These are phyloP conservation scores for Pocillopora damicornis DNA, from an alignment of 64 coral and sea anemone genomes.

Conservation along the genomic window DNA sequence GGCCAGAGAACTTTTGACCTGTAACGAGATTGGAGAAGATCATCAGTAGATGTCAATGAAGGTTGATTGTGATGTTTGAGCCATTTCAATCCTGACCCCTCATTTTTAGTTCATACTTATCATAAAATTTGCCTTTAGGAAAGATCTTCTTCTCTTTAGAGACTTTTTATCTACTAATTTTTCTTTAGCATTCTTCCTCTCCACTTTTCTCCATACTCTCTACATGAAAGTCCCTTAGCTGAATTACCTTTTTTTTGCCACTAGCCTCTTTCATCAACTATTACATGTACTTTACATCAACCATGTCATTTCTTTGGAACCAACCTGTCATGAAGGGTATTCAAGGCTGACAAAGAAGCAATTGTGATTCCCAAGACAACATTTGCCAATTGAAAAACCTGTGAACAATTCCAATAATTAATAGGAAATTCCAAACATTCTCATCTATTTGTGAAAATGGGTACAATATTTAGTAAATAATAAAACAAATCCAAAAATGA, in stretches of 20 bases:
- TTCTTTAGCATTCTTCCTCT: too few species aligned
- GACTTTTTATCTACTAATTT: too few species aligned
- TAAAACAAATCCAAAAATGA: neutral
- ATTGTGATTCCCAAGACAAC: neutral
- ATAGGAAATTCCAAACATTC: too few species aligned
- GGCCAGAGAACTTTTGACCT: constrained; percentile 48
- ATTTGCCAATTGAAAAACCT: constrained; percentile 23
- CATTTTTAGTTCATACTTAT: neutral
- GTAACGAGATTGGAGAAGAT: neutral
- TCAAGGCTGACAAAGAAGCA: neutral
- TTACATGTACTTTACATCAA: neutral
- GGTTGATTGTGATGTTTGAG: too few species aligned
- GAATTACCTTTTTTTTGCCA: too few species aligned
- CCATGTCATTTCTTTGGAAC: neutral
- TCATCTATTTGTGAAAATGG: neutral
- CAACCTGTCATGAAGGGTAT: constrained; percentile 1
- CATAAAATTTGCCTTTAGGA: neutral
- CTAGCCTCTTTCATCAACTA: neutral
- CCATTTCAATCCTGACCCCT: neutral
- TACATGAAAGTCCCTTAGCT: too few species aligned
- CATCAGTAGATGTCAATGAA: neutral
- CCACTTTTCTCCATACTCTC: too few species aligned
- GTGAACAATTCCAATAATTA: neutral
- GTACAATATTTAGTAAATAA: neutral
- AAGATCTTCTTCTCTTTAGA: too few species aligned